Conservation (phyloP, 2,797 vertebrate species). For the Hoplostethus atlanticus region DNA sequence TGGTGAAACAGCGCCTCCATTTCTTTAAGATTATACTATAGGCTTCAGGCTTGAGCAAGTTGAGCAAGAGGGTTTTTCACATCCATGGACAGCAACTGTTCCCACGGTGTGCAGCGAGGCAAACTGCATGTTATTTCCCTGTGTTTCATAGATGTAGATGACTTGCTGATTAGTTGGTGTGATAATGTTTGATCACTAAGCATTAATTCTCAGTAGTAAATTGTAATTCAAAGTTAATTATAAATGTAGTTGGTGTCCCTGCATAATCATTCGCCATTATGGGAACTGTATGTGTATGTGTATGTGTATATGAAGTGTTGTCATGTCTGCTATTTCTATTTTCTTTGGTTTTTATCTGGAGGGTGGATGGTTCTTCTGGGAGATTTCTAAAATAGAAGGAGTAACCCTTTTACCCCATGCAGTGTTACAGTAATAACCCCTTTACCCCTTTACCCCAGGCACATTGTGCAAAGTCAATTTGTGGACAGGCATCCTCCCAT, state of each 20-base stretch:
- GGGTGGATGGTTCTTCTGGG: constrained; percentile 1
- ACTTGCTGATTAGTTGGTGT: neutral
- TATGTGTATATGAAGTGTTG: neutral
- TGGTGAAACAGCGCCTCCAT: neutral
- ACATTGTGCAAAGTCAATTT: no score
- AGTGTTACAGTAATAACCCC: no score
- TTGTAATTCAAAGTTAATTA: no score
- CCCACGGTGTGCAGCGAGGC: neutral
- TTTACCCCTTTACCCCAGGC: neutral
- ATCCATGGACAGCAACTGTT: neutral
- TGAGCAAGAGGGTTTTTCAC: neutral
- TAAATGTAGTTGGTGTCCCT: no score
- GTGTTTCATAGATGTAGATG: neutral
- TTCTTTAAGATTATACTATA: neutral
- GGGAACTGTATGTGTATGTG: no score
- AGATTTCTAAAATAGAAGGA: constrained; percentile 23
- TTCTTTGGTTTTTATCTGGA: neutral
- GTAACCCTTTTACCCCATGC: constrained; percentile 29
- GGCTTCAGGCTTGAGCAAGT: neutral
- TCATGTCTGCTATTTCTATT: constrained; percentile 20
- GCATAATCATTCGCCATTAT: no score
- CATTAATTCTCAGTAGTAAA: no score
- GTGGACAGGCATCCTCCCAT: no score
- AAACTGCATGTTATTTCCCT: no score
- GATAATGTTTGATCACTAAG: neutral